Evolutionary conservation across 1,140 invertebrate genomes (phyloP), one percentile per base, ranked within the genome.

Genomic region (Caerostris extrusa): DNA sequence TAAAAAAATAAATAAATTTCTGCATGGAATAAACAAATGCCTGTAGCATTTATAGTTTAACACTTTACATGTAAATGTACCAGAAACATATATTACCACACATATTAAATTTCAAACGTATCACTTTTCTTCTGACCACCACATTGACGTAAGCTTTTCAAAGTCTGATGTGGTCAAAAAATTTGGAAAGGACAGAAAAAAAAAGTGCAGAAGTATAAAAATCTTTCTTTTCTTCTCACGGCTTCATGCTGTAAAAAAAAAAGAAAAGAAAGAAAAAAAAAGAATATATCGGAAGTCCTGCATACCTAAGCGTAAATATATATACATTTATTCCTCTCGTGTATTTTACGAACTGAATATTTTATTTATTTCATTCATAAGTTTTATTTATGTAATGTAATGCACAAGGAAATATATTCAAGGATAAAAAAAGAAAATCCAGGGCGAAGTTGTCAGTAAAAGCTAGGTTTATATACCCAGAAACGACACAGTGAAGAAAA

Each of bases 361-460:
- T 83, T 83, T 83, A 83, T 83, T 57, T 83, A 83, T 83, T 83
- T 83, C 55, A 83, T 83, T 83, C 56, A 58, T 83, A 83, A 83
- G n/a, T 83, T 77, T 83, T 83, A 83, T 83, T 83, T 83, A 56
- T 56, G 82, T 83, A 83, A 83, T 83, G 82, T 83, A 83, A 83
- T 83, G 82, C 82, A 58, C 53, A 83, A 8, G 82, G 7, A 57
- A 83, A 83, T 57, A 77, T 77, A 77, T 77, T 77, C 82, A 57
- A n/a, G 82, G 55, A 83, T 19, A 7, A n/a, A 57, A 57, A 34
- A 34, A 7, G n/a, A 6, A 56, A 77, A 3, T 6, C 17, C 55
- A 17, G 17, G 6, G 19, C 55, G 82, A 57, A 83, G 50, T 77
- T 77, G 71, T 77, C 55, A 57, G 82, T 58, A 83, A 83, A n/a